These are phyloP conservation scores for Drosophila erecta DNA, from an alignment of 1,140 invertebrate species.

Conservation along the genomic window DNA sequence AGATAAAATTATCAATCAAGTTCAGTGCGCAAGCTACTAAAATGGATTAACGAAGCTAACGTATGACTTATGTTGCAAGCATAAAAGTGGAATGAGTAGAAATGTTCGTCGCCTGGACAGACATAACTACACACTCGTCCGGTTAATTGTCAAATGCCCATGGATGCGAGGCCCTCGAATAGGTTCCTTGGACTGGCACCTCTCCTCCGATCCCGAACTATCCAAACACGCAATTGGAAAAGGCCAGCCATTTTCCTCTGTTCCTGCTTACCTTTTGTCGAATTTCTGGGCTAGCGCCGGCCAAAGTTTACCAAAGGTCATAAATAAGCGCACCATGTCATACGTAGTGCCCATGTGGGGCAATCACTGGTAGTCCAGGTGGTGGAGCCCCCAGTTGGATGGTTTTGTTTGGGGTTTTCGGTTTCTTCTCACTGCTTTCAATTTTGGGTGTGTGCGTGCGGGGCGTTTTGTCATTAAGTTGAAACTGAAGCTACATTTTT, in stretches of 20 bases:
- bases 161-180: background rate
- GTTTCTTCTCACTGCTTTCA: conserved; percentile 9
- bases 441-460: conserved; percentile 50
- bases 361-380: conserved; percentile 44
- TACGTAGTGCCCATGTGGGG: conserved; percentile 60
- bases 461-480: conserved; percentile 68
- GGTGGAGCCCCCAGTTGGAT: conserved; percentile 21
- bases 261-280: background rate
- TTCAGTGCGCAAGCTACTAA: too few relatives aligned
- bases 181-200: conserved; percentile 20
- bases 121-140: conserved; percentile 2
- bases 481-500: conserved; percentile 41
- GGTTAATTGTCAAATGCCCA: conserved; percentile 47
- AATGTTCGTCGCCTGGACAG: conserved; percentile 30
- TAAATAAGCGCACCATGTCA: conserved; percentile 61
- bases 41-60: background rate
- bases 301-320: conserved; percentile 63
- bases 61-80: conserved; percentile 1
- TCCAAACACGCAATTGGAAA: conserved; percentile 40
- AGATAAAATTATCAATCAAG: background rate
- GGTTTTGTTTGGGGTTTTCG: conserved; percentile 30
- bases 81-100: background rate
- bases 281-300: conserved; percentile 40
- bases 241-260: conserved; percentile 18
- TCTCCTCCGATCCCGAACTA: conserved; percentile 9